Evolutionary conservation across 2,797 vertebrate genomes (phyloP).

Genomic region (Gastrophryne carolinensis): DNA sequence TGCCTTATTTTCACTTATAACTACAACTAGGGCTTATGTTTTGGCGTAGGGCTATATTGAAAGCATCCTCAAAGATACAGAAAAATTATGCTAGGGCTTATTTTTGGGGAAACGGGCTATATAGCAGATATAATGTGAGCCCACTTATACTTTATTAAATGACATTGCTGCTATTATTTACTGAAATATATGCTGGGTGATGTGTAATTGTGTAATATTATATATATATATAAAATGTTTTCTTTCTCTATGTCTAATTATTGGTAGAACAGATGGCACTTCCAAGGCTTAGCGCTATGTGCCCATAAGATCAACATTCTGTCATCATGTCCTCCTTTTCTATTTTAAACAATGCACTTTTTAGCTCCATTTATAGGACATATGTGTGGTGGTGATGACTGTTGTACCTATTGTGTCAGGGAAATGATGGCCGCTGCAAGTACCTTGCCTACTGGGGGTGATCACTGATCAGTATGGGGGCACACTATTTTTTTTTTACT

Average conservation of each 20-base stretch:
- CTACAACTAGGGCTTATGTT: too few relatives aligned
- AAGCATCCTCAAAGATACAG: too few relatives aligned
- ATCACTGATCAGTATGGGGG: too few relatives aligned
- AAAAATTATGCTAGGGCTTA: too few relatives aligned
- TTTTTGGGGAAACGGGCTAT: too few relatives aligned
- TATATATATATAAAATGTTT: constrained; percentile 24
- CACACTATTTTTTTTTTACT: not conserved
- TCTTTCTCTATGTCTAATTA: constrained; percentile 41
- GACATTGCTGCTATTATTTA: not conserved
- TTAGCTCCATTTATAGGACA: not conserved
- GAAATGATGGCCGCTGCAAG: not conserved
- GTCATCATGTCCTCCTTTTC: constrained; percentile 21
- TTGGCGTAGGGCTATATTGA: too few relatives aligned
- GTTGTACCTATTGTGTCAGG: not conserved
- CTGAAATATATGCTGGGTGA: constrained; percentile 2
- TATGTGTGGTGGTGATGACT: too few relatives aligned
- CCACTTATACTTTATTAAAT: too few relatives aligned
- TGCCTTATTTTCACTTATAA: too few relatives aligned
- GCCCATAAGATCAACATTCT: constrained; percentile 39
- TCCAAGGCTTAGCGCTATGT: constrained; percentile 19
- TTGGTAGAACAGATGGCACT: constrained; percentile 46
- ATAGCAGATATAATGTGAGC: too few relatives aligned
- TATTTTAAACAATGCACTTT: not conserved
- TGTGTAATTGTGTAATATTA: constrained; percentile 33
- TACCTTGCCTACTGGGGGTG: not conserved